These are phyloP conservation scores for Rhamnusium bicolor DNA, from an alignment of 2,888 invertebrate species.

Conservation along the genomic window DNA sequence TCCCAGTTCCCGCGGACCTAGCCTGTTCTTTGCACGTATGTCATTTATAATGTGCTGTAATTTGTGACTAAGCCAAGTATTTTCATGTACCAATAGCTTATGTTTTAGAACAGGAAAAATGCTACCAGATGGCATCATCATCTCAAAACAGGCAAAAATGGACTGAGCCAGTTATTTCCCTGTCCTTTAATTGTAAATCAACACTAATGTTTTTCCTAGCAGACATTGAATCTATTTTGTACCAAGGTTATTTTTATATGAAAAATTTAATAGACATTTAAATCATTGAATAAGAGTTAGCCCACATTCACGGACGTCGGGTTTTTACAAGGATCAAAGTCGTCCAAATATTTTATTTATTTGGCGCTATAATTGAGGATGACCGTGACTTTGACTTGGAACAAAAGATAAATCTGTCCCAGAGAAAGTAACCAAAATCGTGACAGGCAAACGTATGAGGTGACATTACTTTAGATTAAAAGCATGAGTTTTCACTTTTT, in stretches of 20 bases:
- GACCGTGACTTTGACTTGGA: slow-evolving; percentile 43
- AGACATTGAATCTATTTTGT: slow-evolving; percentile 53
- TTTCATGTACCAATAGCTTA: background rate
- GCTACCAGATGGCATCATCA: background rate
- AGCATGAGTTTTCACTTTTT: slow-evolving; percentile 44
- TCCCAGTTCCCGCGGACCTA: background rate
- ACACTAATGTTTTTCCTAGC: slow-evolving; percentile 38
- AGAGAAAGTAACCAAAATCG: slow-evolving; percentile 29
- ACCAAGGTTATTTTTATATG: slow-evolving; percentile 48
- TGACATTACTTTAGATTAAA: slow-evolving; percentile 28
- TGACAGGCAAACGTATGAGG: slow-evolving; percentile 24
- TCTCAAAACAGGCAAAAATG: background rate
- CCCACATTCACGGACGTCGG: slow-evolving; percentile 16
- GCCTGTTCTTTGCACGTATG: background rate
- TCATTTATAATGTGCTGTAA: slow-evolving; percentile 6
- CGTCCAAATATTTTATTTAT: slow-evolving; percentile 23
- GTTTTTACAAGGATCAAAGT: slow-evolving; percentile 13
- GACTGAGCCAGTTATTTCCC: background rate
- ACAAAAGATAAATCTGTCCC: slow-evolving; percentile 7
- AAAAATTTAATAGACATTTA: slow-evolving; percentile 48
- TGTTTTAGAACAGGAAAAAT: background rate
- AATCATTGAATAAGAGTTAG: slow-evolving; percentile 46
- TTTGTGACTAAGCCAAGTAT: background rate
- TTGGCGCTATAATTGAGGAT: slow-evolving; percentile 21
- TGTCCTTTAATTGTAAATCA: slow-evolving; percentile 38